Conservation (phyloP, 2,113 vertebrate genomes). For the Phodopus roborovskii region DNA sequence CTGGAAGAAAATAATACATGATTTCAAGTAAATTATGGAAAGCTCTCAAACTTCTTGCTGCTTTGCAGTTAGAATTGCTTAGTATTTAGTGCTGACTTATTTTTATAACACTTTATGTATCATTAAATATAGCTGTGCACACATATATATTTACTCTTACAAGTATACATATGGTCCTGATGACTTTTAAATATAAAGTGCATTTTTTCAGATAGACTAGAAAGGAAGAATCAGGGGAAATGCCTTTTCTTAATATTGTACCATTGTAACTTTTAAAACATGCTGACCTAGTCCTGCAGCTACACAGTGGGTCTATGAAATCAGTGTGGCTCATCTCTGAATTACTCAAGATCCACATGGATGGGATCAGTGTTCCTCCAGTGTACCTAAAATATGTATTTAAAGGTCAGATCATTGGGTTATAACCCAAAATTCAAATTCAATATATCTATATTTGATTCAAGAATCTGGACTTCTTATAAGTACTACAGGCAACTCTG, state of each 20-base stretch:
- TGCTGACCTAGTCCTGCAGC: conserved; percentile 36
- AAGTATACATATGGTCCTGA: conserved; percentile 52
- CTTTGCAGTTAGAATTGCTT: conserved; percentile 67
- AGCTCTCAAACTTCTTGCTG: conserved; percentile 57
- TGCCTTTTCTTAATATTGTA: conserved; percentile 31
- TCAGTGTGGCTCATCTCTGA: conserved; percentile 20
- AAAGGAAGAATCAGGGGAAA: conserved; percentile 46
- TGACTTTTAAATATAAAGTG: conserved; percentile 60
- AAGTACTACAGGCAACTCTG: not conserved
- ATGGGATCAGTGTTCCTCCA: not conserved
- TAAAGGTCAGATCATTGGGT: not conserved
- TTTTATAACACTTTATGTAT: conserved; percentile 48
- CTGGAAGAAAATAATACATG: conserved; percentile 70
- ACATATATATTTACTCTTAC: conserved; percentile 8
- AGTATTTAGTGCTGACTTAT: conserved; percentile 71
- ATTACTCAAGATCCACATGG: not conserved
- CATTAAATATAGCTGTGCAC: conserved; percentile 54
- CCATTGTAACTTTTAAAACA: conserved; percentile 41
- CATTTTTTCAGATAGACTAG: conserved; percentile 53
- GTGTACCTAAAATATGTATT: not conserved
- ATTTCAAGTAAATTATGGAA: conserved; percentile 71
- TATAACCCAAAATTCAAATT: not conserved
- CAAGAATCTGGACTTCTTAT: not conserved
- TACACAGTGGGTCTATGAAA: not conserved
- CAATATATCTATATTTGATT: not conserved